These are phyloP conservation scores for Ceratotherium simum DNA, from an alignment of 2,113 vertebrate species.

Conservation along the genomic window DNA sequence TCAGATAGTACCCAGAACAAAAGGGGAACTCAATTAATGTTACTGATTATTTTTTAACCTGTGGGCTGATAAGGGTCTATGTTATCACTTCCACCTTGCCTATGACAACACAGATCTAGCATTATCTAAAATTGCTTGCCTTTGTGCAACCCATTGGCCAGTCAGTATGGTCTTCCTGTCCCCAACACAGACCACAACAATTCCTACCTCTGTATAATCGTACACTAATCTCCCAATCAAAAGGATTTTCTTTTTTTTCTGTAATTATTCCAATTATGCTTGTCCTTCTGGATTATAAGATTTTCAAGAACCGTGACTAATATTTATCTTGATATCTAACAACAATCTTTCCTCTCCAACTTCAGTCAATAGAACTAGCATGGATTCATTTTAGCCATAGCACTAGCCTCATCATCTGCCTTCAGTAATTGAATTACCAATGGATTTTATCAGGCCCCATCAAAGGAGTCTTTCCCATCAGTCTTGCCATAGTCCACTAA, in stretches of 20 bases:
- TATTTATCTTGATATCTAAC: not conserved
- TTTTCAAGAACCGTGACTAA: slow-evolving; percentile 1
- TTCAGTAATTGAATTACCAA: not conserved
- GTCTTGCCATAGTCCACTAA: not conserved
- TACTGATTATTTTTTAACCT: not conserved
- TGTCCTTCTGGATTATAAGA: not conserved
- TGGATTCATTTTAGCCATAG: not conserved
- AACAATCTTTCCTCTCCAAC: not conserved
- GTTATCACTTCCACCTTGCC: not conserved
- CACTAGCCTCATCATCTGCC: not conserved
- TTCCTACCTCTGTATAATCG: not conserved
- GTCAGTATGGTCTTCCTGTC: not conserved
- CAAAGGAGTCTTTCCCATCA: not conserved
- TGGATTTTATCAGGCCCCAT: not conserved
- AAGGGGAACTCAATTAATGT: not conserved
- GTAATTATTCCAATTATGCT: not conserved
- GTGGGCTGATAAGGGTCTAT: not conserved
- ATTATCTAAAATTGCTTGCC: not conserved
- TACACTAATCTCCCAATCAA: not conserved
- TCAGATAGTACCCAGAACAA: not conserved
- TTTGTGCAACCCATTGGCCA: not conserved
- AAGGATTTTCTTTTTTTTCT: not conserved
- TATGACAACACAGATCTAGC: not conserved
- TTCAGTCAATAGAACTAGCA: not conserved
- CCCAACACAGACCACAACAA: not conserved